Conservation (phyloP, 1,140 invertebrate genomes). For the Drosophila fuyamai region DNA sequence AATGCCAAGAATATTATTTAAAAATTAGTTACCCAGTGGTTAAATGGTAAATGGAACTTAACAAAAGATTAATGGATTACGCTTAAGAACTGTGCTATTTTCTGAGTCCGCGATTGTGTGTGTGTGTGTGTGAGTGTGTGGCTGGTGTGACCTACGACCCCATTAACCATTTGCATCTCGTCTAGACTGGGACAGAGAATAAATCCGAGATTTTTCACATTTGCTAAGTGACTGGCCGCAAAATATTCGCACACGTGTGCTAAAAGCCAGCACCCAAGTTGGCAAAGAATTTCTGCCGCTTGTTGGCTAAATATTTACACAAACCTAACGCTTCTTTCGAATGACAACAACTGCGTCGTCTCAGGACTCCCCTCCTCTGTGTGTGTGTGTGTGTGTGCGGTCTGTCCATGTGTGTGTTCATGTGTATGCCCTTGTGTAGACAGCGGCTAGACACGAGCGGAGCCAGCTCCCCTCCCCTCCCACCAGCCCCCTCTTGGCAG, state of each 20-base stretch:
- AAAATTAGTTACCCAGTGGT: conserved; percentile 3
- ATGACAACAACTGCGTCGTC: conserved; percentile 28
- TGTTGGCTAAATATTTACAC: conserved; percentile 68
- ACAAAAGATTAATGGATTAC: neutral
- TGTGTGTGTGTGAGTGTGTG: conserved; percentile 3
- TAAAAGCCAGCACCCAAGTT: conserved; percentile 16
- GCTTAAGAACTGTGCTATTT: neutral
- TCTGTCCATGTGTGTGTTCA: conserved; percentile 9
- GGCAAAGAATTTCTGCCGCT: conserved; percentile 29
- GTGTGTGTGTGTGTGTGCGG: conserved; percentile 2
- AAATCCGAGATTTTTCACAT: neutral
- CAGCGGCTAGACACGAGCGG: conserved; percentile 58
- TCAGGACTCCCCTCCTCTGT: conserved; percentile 14
- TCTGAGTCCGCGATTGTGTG: neutral
- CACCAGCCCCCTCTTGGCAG: neutral
- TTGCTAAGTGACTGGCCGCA: conserved; percentile 10
- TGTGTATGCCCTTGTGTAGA: conserved; percentile 53
- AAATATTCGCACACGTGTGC: conserved; percentile 63
- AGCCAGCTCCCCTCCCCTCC: conserved; percentile 6
- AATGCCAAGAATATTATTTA: conserved; percentile 12
- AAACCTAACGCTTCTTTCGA: conserved; percentile 49
- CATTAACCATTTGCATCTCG: conserved; percentile 26
- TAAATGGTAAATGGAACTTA: neutral
- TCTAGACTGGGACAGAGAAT: conserved; percentile 10
- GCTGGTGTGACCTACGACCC: conserved; percentile 33